These are phyloP conservation scores for Cyanoderma ruficeps DNA, from an alignment of 2,113 vertebrate genomes.

Conservation along the genomic window DNA sequence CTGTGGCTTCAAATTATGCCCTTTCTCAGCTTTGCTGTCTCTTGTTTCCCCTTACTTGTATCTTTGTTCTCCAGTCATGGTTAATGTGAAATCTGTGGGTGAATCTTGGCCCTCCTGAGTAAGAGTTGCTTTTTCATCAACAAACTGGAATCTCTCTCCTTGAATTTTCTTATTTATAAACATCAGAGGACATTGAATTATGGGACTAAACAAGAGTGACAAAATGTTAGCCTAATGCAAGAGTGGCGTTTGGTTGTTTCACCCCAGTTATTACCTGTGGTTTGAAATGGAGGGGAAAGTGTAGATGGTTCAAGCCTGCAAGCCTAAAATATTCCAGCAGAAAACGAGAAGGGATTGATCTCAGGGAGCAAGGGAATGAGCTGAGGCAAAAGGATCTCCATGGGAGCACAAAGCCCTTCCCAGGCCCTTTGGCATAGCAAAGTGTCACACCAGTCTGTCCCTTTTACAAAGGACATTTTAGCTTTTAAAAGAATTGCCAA, in stretches of 20 bases:
- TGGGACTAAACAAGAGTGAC: background rate
- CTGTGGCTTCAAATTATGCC: background rate
- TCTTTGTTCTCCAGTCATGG: background rate
- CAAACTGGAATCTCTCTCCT: background rate
- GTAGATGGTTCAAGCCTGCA: background rate
- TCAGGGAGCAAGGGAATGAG: background rate
- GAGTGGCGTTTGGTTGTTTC: background rate
- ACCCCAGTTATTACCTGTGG: background rate
- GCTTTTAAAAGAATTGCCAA: background rate
- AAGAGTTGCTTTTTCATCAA: background rate
- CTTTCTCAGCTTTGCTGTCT: background rate
- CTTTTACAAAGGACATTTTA: background rate
- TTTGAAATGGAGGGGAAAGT: background rate
- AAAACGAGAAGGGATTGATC: background rate
- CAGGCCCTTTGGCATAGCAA: background rate
- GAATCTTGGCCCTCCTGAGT: background rate
- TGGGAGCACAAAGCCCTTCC: background rate
- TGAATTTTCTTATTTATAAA: background rate
- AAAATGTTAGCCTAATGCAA: background rate
- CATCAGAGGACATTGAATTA: accelerated
- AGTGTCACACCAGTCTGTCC: background rate
- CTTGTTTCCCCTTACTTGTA: background rate
- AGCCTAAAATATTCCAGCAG: background rate
- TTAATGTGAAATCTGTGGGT: background rate
- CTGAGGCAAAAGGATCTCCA: background rate